phyloP scores from a whole-genome alignment of 2,888 invertebrate genomes.

The Cephus rjabovi region DNA sequence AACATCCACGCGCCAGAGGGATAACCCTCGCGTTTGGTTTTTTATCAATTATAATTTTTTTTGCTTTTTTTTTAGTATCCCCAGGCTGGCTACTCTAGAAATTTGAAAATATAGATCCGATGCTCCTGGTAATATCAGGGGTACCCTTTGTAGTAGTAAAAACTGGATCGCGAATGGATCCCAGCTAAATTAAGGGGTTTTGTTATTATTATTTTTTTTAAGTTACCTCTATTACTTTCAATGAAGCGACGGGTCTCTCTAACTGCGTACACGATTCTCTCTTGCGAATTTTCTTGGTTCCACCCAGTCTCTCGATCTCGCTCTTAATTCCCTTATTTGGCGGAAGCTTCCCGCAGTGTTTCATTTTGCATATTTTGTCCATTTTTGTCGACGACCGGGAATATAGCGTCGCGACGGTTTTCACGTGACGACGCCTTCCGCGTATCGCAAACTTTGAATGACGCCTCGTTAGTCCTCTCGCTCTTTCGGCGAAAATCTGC shows the following conservation, averaged over 20 bases:
- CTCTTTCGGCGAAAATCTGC: conserved; percentile 15
- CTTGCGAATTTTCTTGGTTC: neutral
- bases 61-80: neutral
- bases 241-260: neutral
- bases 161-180: neutral
- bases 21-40: neutral
- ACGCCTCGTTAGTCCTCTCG: conserved; percentile 51
- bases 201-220: neutral
- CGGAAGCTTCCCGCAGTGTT: conserved; percentile 38
- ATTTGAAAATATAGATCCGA: neutral
- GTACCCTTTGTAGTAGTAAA: neutral
- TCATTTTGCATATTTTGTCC: conserved; percentile 52
- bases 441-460: conserved; percentile 46
- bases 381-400: conserved; percentile 39
- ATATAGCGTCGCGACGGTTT: conserved; percentile 21
- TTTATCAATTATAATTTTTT: neutral
- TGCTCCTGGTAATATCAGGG: neutral
- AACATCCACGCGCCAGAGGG: neutral
- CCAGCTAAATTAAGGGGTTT: neutral
- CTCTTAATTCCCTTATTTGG: conserved; percentile 53
- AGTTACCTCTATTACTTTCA: neutral
- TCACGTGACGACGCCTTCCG: conserved; percentile 31
- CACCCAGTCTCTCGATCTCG: neutral
- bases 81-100: neutral
- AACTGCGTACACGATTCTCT: neutral